Conservation (phyloP, 53 echinoderm and acorn worm genomes). For the Patiria pectinifera region DNA sequence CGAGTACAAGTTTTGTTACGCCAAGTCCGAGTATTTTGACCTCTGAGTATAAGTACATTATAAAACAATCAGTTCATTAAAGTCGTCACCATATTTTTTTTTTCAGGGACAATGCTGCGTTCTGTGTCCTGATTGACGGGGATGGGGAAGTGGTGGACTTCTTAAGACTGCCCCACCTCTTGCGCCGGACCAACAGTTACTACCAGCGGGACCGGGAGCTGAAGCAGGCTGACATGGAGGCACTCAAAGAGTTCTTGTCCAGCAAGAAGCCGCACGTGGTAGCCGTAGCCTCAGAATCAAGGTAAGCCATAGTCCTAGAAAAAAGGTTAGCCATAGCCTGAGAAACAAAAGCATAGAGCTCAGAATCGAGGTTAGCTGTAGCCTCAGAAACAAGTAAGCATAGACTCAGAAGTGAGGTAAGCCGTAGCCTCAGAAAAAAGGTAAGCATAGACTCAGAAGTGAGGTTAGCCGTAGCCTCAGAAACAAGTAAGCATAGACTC, state of each 20-base stretch:
- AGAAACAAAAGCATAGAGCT: too few species aligned
- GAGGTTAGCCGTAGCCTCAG: too few species aligned
- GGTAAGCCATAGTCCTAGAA: constrained; percentile 43
- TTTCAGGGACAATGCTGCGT: constrained; percentile 84
- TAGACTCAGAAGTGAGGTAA: too few species aligned
- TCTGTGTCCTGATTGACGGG: constrained; percentile 85
- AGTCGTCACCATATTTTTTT: background rate
- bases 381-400: background rate
- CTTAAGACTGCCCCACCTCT: constrained; percentile 89
- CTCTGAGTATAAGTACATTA: too few species aligned
- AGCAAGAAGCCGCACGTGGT: constrained; percentile 93
- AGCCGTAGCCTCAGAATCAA: constrained; percentile 89
- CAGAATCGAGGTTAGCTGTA: too few species aligned
- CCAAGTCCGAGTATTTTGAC: too few species aligned
- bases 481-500: too few species aligned
- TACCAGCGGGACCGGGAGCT: constrained; percentile 89
- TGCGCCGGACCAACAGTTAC: constrained; percentile 75
- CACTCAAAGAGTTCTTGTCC: constrained; percentile 85
- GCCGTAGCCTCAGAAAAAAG: too few species aligned
- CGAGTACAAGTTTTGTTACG: too few species aligned
- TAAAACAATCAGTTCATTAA: background rate
- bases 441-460: too few species aligned
- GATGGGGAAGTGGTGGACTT: constrained; percentile 93
- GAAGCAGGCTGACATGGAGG: constrained; percentile 87
- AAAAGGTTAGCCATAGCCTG: too few species aligned